Evolutionary conservation across 2,888 invertebrate genomes (phyloP), one percentile per base, ranked within the genome.

Genomic region (Cartodere bifasciata): DNA sequence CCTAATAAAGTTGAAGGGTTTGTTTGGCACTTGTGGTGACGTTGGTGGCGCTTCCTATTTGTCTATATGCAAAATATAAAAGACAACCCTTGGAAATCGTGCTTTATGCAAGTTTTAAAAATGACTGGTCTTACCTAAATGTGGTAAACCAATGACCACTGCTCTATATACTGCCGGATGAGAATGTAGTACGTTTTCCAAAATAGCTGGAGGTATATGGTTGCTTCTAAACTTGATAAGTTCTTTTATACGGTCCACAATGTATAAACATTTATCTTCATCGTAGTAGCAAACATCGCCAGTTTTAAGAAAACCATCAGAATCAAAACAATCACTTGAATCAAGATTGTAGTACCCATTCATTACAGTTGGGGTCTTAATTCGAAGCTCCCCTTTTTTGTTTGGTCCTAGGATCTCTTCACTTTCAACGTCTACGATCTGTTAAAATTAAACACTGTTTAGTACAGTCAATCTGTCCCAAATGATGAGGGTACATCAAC

Each of bases 231-330:
- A 70, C 44, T 67, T 69, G 4, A 70, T 48, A 37, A 70, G 48
- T 38, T 65, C 55, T 39, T 70, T 70, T 4, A 64, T 56, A 13
- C 70, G 54, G 20, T 68, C 69, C 0, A 65, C 56, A 20, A 63
- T 58, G 46, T 51, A 68, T 34, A 60, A 63, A 38, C 65, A 61
- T 39, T 53, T 54, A n/a, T 63, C 53, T 10, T 63, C 58, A 37
- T 70, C 68, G 36, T 64, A 63, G 37, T 64, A 67, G 13, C 62
- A 57, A 13, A 68, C 48, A 36, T 70, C 70, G 0, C 69, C 70
- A 2, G 67, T 64, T 41, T 58, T 63, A 16, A 67, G 48, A 64
- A 64, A 69, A 2, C 64, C 57, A 14, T 60, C 62, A n/a, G 52
- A 49, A 5, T 63, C 55, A 31, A 62, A 62, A 0, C 56, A 45